Evolutionary conservation across 2,113 vertebrate genomes (phyloP), one percentile per base, ranked within the genome.

Genomic region (Cinclus mexicanus): DNA sequence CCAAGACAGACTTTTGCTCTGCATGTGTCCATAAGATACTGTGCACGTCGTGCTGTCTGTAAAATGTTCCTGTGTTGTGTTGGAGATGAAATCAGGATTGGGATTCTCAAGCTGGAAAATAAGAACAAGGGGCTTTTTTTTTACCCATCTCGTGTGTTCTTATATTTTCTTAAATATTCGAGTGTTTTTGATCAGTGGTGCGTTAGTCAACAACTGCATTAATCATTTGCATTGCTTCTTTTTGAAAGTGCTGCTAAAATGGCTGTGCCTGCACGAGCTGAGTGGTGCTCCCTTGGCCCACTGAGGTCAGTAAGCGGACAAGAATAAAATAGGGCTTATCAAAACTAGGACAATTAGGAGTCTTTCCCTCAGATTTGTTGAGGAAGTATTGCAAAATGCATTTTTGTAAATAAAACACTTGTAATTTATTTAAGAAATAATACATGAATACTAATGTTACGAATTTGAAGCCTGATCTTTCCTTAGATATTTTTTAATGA

Each of bases 11-110:
- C 42, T 82, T 94, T 18, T 63, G 10, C 52, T 41, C 60, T 89
- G 60, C 22, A 18, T 6, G 0, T 67, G 50, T 71, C 82, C 53
- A 0, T 90, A 39, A 63, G 71, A 59, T 35, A 59, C 35, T 0
- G 0, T 37, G 39, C 24, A n/a, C 0, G 0, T 80, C 3, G 1
- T n/a, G 15, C 29, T 64, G 22, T 67, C 59, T 88, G 56, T 44
- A 70, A 92, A 47, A 44, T 83, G 56, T n/a, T 94, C 56, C 37
- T 64, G 28, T 69, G 21, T 63, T 39, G 5, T 56, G 12, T 50
- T 70, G 25, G 64, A 86, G 55, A 14, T 65, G 21, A 56, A 50
- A 57, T 77, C 46, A 77, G 50, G 83, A 16, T 5, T 14, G 22
- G 23, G 15, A 57, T 83, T 91, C 44, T 60, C 31, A 72, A 11